Percentiles rank a stretch among this genome's conserved stretches.
These are phyloP conservation scores for Cosmorhoe ocellata DNA, from an alignment of 2,888 invertebrate species.

Conservation along the genomic window DNA sequence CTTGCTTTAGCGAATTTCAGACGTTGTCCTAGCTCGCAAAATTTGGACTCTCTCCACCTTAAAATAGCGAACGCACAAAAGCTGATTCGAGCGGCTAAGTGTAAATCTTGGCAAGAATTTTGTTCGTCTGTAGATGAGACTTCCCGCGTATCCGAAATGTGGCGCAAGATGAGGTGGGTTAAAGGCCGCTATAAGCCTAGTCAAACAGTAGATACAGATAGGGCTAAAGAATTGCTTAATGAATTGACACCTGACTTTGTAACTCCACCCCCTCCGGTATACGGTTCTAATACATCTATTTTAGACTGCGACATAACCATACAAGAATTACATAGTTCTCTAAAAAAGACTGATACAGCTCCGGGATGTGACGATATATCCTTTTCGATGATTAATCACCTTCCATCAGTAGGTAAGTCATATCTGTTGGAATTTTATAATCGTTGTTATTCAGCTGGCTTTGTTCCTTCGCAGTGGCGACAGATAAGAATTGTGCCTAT, in stretches of 20 bases:
- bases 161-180: slow-evolving; percentile 10
- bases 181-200: background rate
- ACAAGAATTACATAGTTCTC: background rate
- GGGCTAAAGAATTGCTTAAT: background rate
- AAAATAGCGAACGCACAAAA: background rate
- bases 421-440: slow-evolving; percentile 16
- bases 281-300: background rate
- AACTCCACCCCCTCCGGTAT: background rate
- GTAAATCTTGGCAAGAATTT: background rate
- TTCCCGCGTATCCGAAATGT: background rate
- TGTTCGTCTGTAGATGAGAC: background rate
- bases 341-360: slow-evolving; percentile 1
- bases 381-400: slow-evolving; percentile 22
- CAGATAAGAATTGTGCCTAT: slow-evolving; percentile 27
- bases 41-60: background rate
- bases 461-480: slow-evolving; percentile 33
- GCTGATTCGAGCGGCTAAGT: background rate
- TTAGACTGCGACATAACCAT: background rate
- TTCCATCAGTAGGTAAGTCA: slow-evolving; percentile 13
- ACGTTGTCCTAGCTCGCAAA: background rate
- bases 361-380: slow-evolving; percentile 11
- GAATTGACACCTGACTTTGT: slow-evolving; percentile 8
- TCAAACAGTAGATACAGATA: background rate
- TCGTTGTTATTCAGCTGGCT: slow-evolving; percentile 1
- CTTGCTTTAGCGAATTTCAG: background rate